Percentiles rank a stretch among this genome's conserved stretches.
These are phyloP conservation scores for Typhlomys cinereus DNA, from an alignment of 2,113 vertebrate genomes.

Conservation along the genomic window DNA sequence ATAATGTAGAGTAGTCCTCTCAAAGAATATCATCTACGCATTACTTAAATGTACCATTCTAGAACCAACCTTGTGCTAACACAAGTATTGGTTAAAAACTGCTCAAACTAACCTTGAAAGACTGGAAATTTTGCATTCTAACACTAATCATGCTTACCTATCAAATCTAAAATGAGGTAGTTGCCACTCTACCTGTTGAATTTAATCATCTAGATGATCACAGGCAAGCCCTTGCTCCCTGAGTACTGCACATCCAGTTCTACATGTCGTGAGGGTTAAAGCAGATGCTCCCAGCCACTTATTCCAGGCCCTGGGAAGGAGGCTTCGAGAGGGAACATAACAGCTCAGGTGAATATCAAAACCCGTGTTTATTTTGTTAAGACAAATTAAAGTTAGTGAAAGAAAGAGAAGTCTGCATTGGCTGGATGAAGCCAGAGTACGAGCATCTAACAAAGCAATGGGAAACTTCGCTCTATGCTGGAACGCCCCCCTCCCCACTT, in stretches of 20 bases:
- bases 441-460: conserved; percentile 82
- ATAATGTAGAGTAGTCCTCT: background rate
- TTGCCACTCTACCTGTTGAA: conserved; percentile 11
- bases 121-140: conserved; percentile 35
- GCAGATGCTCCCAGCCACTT: background rate
- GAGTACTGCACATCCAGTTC: background rate
- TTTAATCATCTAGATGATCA: conserved; percentile 70
- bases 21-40: conserved; percentile 20
- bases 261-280: background rate
- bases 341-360: conserved; percentile 51
- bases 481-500: too few relatives aligned
- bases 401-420: conserved; percentile 74
- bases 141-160: too few relatives aligned
- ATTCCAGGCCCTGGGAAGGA: conserved; percentile 23
- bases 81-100: conserved; percentile 26
- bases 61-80: conserved; percentile 35
- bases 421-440: conserved; percentile 79
- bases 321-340: conserved; percentile 14
- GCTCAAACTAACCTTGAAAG: conserved; percentile 36
- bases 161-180: conserved; percentile 42
- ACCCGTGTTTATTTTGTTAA: conserved; percentile 65
- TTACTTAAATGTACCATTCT: background rate
- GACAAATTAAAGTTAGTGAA: conserved; percentile 75
- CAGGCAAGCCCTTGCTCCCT: conserved; percentile 38
- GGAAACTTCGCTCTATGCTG: conserved; percentile 77